phyloP scores from a whole-genome alignment of 2,888 invertebrate species.

The Barypeithes pellucidus region DNA sequence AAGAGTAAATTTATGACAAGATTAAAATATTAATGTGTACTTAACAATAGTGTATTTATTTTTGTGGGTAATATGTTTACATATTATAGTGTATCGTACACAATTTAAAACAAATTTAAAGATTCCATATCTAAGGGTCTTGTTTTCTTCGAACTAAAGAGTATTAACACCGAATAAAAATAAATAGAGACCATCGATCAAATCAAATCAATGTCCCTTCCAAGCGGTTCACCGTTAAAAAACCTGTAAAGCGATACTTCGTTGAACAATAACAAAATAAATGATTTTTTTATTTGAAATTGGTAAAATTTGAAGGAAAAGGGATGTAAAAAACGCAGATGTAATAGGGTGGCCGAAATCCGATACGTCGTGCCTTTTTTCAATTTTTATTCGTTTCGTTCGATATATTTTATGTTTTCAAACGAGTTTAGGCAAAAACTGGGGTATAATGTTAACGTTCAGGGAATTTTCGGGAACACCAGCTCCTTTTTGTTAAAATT shows the following conservation, averaged over 20 bases:
- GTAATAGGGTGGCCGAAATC: conserved; percentile 33
- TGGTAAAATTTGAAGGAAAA: conserved; percentile 18
- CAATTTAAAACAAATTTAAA: too few species aligned
- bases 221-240: conserved; percentile 19
- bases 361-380: conserved; percentile 16
- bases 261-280: conserved; percentile 27
- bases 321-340: conserved; percentile 33
- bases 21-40: too few species aligned
- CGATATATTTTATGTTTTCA: neutral
- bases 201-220: conserved; percentile 18
- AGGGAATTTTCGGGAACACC: conserved; percentile 4
- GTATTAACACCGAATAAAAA: conserved; percentile 11
- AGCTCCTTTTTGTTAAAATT: neutral
- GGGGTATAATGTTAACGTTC: conserved; percentile 3
- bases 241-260: conserved; percentile 22
- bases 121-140: too few species aligned
- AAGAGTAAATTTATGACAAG: too few species aligned
- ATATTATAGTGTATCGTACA: too few species aligned
- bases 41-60: too few species aligned
- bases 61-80: too few species aligned
- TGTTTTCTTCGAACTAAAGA: neutral
- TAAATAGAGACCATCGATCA: conserved; percentile 25
- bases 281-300: conserved; percentile 38
- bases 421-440: conserved; percentile 16
- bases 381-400: conserved; percentile 6